Percentiles rank a stretch among this genome's conserved stretches.
Evolutionary conservation across 2,113 vertebrate genomes (phyloP).

Genomic region (Proterorhinus semilunaris): DNA sequence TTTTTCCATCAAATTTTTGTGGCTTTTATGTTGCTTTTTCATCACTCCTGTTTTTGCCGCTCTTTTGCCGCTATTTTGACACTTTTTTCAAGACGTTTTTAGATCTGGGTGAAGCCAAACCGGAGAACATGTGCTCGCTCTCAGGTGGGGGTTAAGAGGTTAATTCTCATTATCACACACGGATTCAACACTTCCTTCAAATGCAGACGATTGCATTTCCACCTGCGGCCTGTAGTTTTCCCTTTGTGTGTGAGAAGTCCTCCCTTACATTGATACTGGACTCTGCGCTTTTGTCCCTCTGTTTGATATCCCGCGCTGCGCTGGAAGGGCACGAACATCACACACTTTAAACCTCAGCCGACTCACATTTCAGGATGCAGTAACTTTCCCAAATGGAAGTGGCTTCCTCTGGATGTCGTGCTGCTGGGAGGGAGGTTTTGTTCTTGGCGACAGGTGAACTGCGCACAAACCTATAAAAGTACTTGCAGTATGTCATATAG

Average conservation of each 20-base stretch:
- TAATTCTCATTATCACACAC: no score
- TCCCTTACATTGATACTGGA: slow-evolving; percentile 43
- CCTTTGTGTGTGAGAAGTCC: slow-evolving; percentile 37
- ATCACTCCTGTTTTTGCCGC: no score
- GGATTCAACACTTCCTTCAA: background rate
- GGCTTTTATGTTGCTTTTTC: no score
- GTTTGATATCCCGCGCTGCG: slow-evolving; percentile 67
- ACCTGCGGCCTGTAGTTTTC: slow-evolving; percentile 51
- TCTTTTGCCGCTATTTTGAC: no score
- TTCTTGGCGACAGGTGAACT: slow-evolving; percentile 58
- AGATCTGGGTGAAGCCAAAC: no score
- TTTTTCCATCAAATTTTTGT: no score
- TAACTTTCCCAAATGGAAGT: slow-evolving; percentile 59
- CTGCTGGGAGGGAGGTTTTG: slow-evolving; percentile 30
- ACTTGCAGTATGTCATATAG: no score
- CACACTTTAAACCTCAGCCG: slow-evolving; percentile 26
- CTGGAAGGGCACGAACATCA: slow-evolving; percentile 49
- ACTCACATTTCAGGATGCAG: slow-evolving; percentile 65
- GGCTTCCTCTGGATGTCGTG: slow-evolving; percentile 50
- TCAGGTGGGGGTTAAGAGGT: no score
- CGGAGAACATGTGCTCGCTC: no score
- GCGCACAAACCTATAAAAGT: no score
- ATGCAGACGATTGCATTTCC: slow-evolving; percentile 34
- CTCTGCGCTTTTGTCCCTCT: slow-evolving; percentile 45
- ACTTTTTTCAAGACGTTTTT: no score